These are phyloP conservation scores for Antheraea mylitta DNA, from an alignment of 1,140 invertebrate genomes.

Conservation along the genomic window DNA sequence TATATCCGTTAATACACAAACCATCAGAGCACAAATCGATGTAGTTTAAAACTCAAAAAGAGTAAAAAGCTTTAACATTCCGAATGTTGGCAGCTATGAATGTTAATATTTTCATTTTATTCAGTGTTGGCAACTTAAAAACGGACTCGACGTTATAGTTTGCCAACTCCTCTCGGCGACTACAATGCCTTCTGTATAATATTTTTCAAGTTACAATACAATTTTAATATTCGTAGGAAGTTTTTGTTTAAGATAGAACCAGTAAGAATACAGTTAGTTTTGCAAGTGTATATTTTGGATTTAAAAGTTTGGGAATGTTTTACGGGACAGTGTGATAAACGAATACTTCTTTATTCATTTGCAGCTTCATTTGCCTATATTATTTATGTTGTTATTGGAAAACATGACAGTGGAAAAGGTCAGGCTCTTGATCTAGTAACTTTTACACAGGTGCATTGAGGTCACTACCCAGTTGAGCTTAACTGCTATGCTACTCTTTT, in stretches of 20 bases:
- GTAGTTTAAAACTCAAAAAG: neutral
- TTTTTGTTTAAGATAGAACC: neutral
- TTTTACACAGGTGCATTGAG: too few relatives aligned
- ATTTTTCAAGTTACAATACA: slow-evolving; percentile 1
- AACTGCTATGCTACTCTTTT: too few relatives aligned
- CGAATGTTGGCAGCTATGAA: neutral
- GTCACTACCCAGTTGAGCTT: too few relatives aligned
- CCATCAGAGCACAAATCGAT: neutral
- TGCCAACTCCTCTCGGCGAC: neutral
- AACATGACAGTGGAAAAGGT: too few relatives aligned
- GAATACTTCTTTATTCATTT: too few relatives aligned
- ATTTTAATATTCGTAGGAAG: neutral
- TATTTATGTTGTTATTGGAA: too few relatives aligned
- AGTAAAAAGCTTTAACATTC: neutral
- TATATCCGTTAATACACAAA: too few relatives aligned
- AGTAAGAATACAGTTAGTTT: neutral
- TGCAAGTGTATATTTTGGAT: neutral
- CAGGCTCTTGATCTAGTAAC: too few relatives aligned
- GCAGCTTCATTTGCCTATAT: too few relatives aligned
- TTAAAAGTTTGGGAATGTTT: neutral
- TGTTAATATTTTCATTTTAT: slow-evolving; percentile 3
- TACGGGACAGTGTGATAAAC: too few relatives aligned
- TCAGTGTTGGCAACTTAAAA: neutral
- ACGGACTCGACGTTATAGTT: neutral
- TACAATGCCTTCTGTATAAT: neutral